phyloP scores from a whole-genome alignment of 1,140 invertebrate genomes.

The Manduca sexta region DNA sequence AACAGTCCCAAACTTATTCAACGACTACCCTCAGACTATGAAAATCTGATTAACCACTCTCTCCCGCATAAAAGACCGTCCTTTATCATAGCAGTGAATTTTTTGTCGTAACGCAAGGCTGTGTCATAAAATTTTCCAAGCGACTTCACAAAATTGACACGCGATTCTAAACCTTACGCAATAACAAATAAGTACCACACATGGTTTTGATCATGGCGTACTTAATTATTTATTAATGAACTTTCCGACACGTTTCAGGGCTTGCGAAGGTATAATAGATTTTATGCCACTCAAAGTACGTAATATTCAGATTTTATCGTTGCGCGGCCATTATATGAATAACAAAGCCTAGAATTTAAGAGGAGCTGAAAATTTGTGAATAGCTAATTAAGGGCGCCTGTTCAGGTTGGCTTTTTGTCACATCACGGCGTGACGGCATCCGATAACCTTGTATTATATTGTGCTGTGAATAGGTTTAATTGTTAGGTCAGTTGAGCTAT shows the following conservation, averaged over 20 bases:
- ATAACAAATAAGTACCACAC: not conserved
- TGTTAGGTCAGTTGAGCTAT: no score
- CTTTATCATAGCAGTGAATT: not conserved
- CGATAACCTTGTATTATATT: not conserved
- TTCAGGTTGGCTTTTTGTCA: not conserved
- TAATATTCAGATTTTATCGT: constrained; percentile 1
- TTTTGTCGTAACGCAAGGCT: not conserved
- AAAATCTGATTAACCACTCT: not conserved
- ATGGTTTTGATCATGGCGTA: not conserved
- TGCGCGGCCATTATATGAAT: not conserved
- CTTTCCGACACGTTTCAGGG: not conserved
- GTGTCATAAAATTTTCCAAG: constrained; percentile 1
- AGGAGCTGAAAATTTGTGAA: not conserved
- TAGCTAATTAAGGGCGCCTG: not conserved
- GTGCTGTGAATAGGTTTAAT: no score
- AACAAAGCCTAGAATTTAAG: not conserved
- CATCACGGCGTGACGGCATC: not conserved
- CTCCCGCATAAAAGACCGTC: not conserved
- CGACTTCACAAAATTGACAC: not conserved
- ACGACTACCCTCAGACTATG: no score
- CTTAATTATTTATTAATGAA: constrained; percentile 1
- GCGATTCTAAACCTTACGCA: not conserved
- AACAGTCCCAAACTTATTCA: no score
- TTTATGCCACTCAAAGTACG: not conserved
- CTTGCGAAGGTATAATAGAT: not conserved